phyloP scores from a whole-genome alignment of 2,797 vertebrate genomes.

The Anguilla obscura region DNA sequence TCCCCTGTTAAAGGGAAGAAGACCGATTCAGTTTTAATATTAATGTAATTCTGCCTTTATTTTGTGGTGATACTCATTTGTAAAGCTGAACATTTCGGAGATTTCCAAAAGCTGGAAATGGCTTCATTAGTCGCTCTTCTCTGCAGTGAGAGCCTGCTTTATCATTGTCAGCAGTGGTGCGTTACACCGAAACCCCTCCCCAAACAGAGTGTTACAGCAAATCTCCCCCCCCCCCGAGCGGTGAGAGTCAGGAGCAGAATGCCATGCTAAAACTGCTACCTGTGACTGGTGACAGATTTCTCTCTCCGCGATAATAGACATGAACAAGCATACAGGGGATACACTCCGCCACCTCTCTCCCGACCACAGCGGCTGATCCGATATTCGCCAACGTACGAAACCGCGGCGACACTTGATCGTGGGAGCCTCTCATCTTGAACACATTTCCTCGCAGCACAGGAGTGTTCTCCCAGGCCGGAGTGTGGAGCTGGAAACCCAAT shows the following conservation, averaged over 20 bases:
- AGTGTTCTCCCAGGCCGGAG: not conserved
- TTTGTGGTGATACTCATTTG: not conserved
- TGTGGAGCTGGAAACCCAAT: constrained; percentile 29
- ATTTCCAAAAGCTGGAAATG: not conserved
- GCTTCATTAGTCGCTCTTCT: not conserved
- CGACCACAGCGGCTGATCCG: constrained; percentile 26
- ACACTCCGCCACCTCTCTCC: not conserved
- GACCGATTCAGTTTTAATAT: not conserved
- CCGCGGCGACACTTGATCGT: not conserved
- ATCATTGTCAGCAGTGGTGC: not conserved
- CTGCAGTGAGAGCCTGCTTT: not conserved
- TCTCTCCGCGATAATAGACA: constrained; percentile 17
- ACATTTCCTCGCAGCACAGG: constrained; percentile 30
- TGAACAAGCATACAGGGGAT: not conserved
- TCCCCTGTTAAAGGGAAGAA: not conserved
- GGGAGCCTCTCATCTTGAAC: constrained; percentile 35
- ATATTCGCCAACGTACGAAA: constrained; percentile 32
- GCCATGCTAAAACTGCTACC: constrained; percentile 15
- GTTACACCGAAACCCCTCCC: constrained; percentile 23
- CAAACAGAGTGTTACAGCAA: not conserved
- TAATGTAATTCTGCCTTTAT: not conserved
- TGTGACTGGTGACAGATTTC: constrained; percentile 29
- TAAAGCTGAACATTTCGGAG: not conserved
- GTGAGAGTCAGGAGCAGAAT: not conserved
- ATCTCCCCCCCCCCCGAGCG: not conserved